These are phyloP conservation scores for Manduca sexta DNA, from an alignment of 1,140 invertebrate genomes.

Conservation along the genomic window DNA sequence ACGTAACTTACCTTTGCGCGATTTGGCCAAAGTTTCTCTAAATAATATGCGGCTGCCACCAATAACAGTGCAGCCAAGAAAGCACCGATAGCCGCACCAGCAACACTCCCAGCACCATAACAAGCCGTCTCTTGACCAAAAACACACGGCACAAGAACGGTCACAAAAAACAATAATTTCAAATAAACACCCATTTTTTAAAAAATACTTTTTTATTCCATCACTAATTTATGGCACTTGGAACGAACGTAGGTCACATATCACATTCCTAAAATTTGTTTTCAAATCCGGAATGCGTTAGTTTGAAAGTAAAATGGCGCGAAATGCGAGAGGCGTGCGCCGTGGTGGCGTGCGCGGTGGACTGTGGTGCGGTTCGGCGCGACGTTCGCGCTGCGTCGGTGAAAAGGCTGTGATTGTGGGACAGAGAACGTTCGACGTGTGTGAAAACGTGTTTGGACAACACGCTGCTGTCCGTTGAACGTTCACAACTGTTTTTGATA, in stretches of 20 bases:
- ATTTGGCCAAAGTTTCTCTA: conserved; percentile 67
- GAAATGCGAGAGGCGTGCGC: conserved; percentile 37
- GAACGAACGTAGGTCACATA: conserved; percentile 19
- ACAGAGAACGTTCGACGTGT: conserved; percentile 48
- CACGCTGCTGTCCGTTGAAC: background rate
- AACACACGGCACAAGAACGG: conserved; percentile 57
- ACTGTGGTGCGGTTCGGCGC: conserved; percentile 16
- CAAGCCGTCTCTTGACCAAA: conserved; percentile 60
- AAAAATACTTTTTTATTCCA: conserved; percentile 24
- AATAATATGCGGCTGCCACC: conserved; percentile 54
- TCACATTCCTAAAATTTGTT: conserved; percentile 52
- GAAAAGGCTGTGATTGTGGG: conserved; percentile 59
- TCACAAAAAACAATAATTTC: conserved; percentile 58
- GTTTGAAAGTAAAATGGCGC: conserved; percentile 17
- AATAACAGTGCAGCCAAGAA: conserved; percentile 60
- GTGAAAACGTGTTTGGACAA: conserved; percentile 59
- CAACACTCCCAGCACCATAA: conserved; percentile 65
- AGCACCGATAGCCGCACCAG: conserved; percentile 63
- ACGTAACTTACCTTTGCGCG: conserved; percentile 57
- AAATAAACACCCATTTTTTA: conserved; percentile 57
- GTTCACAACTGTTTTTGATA: no score
- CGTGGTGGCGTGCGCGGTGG: conserved; percentile 25
- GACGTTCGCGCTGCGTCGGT: conserved; percentile 5
- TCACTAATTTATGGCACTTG: conserved; percentile 65
- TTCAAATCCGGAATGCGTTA: conserved; percentile 32